Evolutionary conservation across 2,113 vertebrate species (phyloP), one percentile per base, ranked within the genome.

Genomic region (Poeciliopsis prolifica): DNA sequence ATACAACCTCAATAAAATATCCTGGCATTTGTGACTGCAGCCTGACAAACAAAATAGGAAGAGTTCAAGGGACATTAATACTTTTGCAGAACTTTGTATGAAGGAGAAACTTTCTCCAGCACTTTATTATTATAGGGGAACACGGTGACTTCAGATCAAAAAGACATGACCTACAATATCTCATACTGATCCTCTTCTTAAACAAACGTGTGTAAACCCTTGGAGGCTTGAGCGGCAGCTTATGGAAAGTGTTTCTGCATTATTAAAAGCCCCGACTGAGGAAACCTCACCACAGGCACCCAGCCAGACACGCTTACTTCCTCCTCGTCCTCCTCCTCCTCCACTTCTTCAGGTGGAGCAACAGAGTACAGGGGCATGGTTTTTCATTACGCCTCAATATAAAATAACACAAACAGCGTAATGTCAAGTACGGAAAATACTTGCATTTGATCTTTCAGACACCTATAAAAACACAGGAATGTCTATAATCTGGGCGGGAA

Each of bases 331-430:
- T 64, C 68, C 30, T 35, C 8, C 35, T 37, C 2, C 35, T 37
- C 2, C 33, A 35, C 33, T 7, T 54, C 72, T 35, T 29, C 75
- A 73, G 77, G 76, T 83, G 75, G 71, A 65, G 63, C 85, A 74
- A 72, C 5, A 29, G 22, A 77, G 66, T 42, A 61, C 60, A 68
- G 61, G 62, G 74, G 40, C 69, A 30, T 61, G 68, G 65, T 5
- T 58, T 78, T 78, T 90, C 81, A 79, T 87, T 85, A 85, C 51
- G 72, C 33, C 26, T 62, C 68, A 44, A 70, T 48, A 48, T 48
- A 48, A 48, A 19, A 17, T 69, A 37, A 78, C 64, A 85, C 30
- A 54, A 79, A 84, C 82, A 70, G 60, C 72, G 9, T 24, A 17
- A 84, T 12, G 40, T 40, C 64, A 64, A 3, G 85, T 42, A 2